phyloP scores from a whole-genome alignment of 2,113 vertebrate species.

The Oxygymnocypris stewartii region DNA sequence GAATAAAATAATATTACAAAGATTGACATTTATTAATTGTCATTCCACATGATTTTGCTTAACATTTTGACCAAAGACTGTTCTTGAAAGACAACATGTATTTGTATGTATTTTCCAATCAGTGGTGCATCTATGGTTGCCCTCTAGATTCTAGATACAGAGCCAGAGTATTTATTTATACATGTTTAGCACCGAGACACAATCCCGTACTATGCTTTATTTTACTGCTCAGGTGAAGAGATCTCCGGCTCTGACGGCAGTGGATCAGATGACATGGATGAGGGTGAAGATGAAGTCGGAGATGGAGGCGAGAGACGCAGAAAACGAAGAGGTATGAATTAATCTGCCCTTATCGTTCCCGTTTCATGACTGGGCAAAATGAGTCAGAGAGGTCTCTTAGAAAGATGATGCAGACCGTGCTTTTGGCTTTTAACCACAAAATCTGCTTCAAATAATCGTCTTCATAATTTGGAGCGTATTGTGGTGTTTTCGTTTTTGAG shows the following conservation, averaged over 20 bases:
- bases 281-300: conserved; percentile 85
- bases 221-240: conserved; percentile 82
- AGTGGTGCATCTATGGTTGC: neutral
- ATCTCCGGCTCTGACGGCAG: conserved; percentile 94
- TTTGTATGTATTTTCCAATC: neutral
- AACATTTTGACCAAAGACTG: neutral
- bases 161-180: neutral
- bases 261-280: conserved; percentile 91
- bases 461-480: neutral
- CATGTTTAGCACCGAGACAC: neutral
- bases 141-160: neutral
- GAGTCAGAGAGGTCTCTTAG: neutral
- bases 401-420: neutral
- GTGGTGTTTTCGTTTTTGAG: neutral
- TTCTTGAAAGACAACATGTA: neutral
- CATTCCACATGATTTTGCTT: neutral
- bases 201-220: conserved; percentile 4
- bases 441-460: neutral
- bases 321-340: conserved; percentile 81
- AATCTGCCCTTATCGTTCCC: neutral
- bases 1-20: neutral
- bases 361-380: neutral
- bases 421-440: neutral
- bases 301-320: conserved; percentile 87
- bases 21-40: neutral